A percentile compares a stretch with the other conserved stretches of the same genome.
phyloP scores from a whole-genome alignment of 2,113 vertebrate species.

The Aix galericulata region DNA sequence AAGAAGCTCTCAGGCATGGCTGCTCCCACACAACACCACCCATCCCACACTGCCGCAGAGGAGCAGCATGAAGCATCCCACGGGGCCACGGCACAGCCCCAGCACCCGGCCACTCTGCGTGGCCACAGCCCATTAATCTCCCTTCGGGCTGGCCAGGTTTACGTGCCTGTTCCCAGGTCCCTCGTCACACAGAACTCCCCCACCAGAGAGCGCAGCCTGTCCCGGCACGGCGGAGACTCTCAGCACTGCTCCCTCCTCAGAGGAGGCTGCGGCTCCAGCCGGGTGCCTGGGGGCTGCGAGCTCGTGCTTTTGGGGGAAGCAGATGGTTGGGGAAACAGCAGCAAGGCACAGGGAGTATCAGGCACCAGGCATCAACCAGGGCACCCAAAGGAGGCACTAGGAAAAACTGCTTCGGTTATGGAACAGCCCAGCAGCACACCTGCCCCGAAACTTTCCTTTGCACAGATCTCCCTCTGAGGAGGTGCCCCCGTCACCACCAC shows the following conservation, averaged over 20 bases:
- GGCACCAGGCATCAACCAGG: background rate
- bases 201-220: too few species aligned
- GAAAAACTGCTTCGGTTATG: background rate
- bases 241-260: background rate
- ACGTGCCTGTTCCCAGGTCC: background rate
- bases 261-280: background rate
- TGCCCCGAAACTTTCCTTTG: too few species aligned
- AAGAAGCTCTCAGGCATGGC: background rate
- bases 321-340: background rate
- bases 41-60: background rate
- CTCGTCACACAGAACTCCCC: too few species aligned
- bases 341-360: background rate
- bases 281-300: background rate
- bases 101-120: too few species aligned
- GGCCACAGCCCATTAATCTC: too few species aligned
- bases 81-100: background rate
- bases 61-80: background rate
- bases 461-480: too few species aligned
- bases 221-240: background rate
- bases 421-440: too few species aligned
- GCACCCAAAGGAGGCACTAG: background rate
- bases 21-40: background rate
- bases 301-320: background rate
- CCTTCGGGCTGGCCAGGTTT: background rate
- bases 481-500: fast-evolving